Conservation (phyloP, 2,888 invertebrate genomes). For the Isoperla grammatica region DNA sequence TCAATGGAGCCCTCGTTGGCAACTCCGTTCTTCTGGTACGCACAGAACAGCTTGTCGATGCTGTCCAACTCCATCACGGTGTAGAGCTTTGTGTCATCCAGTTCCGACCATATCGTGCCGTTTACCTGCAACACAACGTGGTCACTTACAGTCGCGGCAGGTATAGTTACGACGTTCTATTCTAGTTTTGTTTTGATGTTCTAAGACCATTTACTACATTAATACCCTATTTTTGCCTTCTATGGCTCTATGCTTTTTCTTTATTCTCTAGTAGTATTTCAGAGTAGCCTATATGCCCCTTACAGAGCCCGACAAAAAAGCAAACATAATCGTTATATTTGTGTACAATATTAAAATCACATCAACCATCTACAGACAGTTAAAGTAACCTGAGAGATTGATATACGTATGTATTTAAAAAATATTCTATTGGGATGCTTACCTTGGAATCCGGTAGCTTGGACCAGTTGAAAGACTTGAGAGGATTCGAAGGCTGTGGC, state of each 20-base stretch:
- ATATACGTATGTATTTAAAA: too few relatives aligned
- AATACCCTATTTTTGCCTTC: background rate
- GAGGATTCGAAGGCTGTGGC: conserved; percentile 85
- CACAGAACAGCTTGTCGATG: conserved; percentile 90
- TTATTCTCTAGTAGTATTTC: too few relatives aligned
- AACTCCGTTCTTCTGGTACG: conserved; percentile 88
- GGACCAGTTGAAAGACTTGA: conserved; percentile 98
- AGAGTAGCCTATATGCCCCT: too few relatives aligned
- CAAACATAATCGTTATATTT: too few relatives aligned
- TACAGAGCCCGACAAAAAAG: too few relatives aligned
- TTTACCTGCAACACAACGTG: background rate
- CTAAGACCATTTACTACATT: background rate
- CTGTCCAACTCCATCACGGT: conserved; percentile 84
- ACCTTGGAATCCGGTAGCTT: conserved; percentile 88
- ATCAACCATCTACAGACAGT: too few relatives aligned
- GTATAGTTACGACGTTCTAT: background rate
- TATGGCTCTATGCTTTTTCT: too few relatives aligned
- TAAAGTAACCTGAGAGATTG: too few relatives aligned
- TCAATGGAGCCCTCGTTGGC: conserved; percentile 84
- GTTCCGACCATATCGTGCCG: conserved; percentile 92
- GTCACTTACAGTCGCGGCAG: background rate
- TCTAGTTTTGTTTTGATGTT: too few relatives aligned
- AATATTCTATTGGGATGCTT: too few relatives aligned
- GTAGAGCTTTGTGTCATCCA: conserved; percentile 90
- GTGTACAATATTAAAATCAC: too few relatives aligned